A percentile compares a stretch with the other conserved stretches of the same genome.
These are phyloP conservation scores for Polyergus mexicanus DNA, from an alignment of 1,140 invertebrate species.

Conservation along the genomic window DNA sequence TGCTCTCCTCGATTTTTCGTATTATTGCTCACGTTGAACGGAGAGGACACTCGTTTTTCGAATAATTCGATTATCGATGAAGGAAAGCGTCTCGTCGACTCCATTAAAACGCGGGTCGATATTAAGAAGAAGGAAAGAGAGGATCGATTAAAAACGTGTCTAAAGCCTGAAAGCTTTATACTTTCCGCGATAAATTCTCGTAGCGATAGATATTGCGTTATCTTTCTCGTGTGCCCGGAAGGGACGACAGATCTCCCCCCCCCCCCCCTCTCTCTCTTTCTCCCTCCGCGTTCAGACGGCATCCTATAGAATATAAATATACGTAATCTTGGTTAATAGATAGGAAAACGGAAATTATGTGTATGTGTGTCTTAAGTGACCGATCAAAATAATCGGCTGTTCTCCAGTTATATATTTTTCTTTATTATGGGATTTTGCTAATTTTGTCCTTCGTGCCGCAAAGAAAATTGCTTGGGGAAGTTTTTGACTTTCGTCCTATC, in stretches of 20 bases:
- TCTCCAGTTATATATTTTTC: not conserved
- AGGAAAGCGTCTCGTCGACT: constrained; percentile 75
- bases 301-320: not conserved
- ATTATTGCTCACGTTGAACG: not conserved
- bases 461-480: constrained; percentile 52
- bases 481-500: constrained; percentile 19
- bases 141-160: constrained; percentile 78
- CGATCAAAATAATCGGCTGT: constrained; percentile 6
- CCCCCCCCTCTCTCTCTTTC: too few relatives aligned
- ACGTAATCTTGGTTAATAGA: constrained; percentile 9
- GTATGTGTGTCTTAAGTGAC: not conserved
- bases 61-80: constrained; percentile 80
- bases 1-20: not conserved
- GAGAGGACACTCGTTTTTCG: constrained; percentile 31
- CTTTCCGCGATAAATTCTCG: constrained; percentile 70
- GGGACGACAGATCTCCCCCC: constrained; percentile 4
- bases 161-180: constrained; percentile 73
- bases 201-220: constrained; percentile 69
- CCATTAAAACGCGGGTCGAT: constrained; percentile 69
- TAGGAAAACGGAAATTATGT: not conserved
- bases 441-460: not conserved
- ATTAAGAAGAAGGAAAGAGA: constrained; percentile 52
- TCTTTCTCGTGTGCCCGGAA: constrained; percentile 51
- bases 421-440: constrained; percentile 10
- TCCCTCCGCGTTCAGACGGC: constrained; percentile 40